phyloP scores from a whole-genome alignment of 2,888 invertebrate species.

The Cremastinae sp. region DNA sequence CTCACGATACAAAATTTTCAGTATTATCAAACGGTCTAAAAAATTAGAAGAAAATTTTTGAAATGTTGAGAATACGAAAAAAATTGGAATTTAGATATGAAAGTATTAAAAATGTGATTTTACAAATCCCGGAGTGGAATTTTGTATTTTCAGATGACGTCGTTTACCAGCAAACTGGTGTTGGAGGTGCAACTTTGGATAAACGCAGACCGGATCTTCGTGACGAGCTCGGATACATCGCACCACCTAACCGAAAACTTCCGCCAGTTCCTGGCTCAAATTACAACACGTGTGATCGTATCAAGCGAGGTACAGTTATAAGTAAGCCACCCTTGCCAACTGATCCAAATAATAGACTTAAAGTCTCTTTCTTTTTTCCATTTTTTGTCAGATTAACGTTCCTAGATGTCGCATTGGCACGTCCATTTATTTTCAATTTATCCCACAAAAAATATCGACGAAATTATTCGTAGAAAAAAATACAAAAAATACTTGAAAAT shows the following conservation, averaged over 20 bases:
- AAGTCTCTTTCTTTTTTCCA: slow-evolving; percentile 61
- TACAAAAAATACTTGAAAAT: neutral
- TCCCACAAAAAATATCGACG: slow-evolving; percentile 20
- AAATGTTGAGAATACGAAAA: no score
- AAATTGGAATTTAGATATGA: neutral
- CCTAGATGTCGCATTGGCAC: slow-evolving; percentile 77
- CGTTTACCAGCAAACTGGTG: slow-evolving; percentile 92
- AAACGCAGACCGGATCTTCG: slow-evolving; percentile 91
- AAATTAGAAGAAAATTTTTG: no score
- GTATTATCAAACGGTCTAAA: no score
- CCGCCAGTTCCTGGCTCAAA: slow-evolving; percentile 96
- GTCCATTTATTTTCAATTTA: slow-evolving; percentile 67
- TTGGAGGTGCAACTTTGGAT: slow-evolving; percentile 88
- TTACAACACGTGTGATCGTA: slow-evolving; percentile 96
- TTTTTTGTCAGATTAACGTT: slow-evolving; percentile 57
- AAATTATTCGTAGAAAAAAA: slow-evolving; percentile 15
- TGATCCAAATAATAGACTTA: slow-evolving; percentile 71
- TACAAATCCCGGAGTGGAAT: no score
- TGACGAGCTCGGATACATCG: slow-evolving; percentile 95
- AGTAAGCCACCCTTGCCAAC: slow-evolving; percentile 85
- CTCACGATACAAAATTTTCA: no score
- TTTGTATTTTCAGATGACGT: slow-evolving; percentile 88
- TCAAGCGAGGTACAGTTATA: slow-evolving; percentile 95
- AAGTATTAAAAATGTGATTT: neutral
- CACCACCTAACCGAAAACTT: slow-evolving; percentile 94